Evolutionary conservation across 2,888 invertebrate genomes (phyloP).

Genomic region (Orchesella flavescens): DNA sequence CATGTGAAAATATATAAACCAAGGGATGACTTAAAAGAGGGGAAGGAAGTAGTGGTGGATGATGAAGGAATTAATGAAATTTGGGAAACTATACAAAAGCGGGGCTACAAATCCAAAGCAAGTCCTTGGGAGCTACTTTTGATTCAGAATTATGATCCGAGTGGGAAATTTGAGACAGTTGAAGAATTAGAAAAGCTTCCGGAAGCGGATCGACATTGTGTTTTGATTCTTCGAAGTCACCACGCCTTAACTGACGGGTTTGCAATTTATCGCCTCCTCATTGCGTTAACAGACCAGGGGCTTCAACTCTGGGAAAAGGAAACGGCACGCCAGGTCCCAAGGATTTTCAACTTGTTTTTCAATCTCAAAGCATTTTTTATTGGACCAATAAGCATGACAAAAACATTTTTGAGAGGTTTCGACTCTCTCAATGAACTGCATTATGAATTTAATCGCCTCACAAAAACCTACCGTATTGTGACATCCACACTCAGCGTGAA

Average conservation of each 20-base stretch:
- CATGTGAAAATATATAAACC: conserved; percentile 4
- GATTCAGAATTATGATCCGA: neutral
- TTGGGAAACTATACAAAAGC: neutral
- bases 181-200: neutral
- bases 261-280: neutral
- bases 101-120: neutral
- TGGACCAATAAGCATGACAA: neutral
- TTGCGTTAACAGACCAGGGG: neutral
- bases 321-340: neutral
- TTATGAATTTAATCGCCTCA: neutral
- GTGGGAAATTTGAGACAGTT: neutral
- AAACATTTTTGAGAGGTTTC: neutral
- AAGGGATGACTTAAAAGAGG: no score
- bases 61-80: conserved; percentile 1
- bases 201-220: neutral
- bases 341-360: neutral
- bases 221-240: conserved; percentile 8
- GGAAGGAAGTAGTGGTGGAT: neutral
- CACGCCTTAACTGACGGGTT: conserved; percentile 24
- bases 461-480: neutral
- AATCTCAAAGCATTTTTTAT: neutral
- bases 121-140: conserved; percentile 13
- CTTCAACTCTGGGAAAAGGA: neutral
- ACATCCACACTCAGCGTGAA: neutral
- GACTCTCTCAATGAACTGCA: neutral